A percentile compares a stretch with the other conserved stretches of the same genome.
Evolutionary conservation across 2,888 invertebrate genomes (phyloP).

Genomic region (Ophion obscuratus): DNA sequence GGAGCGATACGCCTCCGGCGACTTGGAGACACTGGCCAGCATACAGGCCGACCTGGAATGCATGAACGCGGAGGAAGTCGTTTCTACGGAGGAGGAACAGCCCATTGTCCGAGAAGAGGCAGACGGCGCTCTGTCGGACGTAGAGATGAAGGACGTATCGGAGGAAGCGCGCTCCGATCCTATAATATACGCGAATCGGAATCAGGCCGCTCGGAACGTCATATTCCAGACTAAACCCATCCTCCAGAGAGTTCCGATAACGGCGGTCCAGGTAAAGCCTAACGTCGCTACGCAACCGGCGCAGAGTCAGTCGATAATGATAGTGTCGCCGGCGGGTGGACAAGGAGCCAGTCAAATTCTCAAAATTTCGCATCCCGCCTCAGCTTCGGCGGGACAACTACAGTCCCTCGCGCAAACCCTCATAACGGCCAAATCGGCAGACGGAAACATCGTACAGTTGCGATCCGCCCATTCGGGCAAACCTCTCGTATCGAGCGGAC

Average conservation of each 20-base stretch:
- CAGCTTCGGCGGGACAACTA: conserved; percentile 81
- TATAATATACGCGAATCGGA: conserved; percentile 79
- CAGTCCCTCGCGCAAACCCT: conserved; percentile 82
- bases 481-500: conserved; percentile 78
- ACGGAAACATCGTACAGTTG: conserved; percentile 82
- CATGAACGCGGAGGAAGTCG: conserved; percentile 82
- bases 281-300: conserved; percentile 73
- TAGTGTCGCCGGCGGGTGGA: conserved; percentile 82
- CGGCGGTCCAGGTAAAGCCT: conserved; percentile 80
- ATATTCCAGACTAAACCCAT: conserved; percentile 82
- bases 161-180: conserved; percentile 78
- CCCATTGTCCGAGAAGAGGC: conserved; percentile 71
- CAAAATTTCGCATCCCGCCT: conserved; percentile 82
- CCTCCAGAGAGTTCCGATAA: conserved; percentile 79
- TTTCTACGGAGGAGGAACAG: conserved; percentile 79
- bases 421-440: conserved; percentile 82
- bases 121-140: conserved; percentile 74
- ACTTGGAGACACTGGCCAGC: conserved; percentile 83
- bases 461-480: conserved; percentile 78
- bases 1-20: conserved; percentile 80
- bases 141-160: conserved; percentile 80
- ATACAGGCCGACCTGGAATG: conserved; percentile 84
- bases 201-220: conserved; percentile 79
- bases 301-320: conserved; percentile 83
- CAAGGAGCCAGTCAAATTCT: conserved; percentile 82